Conservation (phyloP, 2,888 invertebrate species). For the Drepanosiphum platanoidis region DNA sequence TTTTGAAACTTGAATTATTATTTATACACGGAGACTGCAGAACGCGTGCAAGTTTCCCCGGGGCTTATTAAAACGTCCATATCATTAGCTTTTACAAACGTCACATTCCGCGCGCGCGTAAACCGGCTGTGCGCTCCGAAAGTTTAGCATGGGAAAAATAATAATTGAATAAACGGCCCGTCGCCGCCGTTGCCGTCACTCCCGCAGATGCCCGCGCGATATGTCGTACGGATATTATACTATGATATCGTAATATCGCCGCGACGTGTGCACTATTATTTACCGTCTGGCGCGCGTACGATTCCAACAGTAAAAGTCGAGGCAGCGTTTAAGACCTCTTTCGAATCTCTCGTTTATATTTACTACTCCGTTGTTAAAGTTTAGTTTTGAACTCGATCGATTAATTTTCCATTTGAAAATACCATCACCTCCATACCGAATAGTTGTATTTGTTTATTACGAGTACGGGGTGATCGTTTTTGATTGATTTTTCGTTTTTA, state of each 20-base stretch:
- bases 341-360: too few relatives aligned
- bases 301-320: too few relatives aligned
- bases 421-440: too few relatives aligned
- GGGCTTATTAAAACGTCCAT: constrained; percentile 59
- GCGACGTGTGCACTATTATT: too few relatives aligned
- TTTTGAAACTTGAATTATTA: constrained; percentile 60
- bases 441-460: too few relatives aligned
- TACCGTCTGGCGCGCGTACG: too few relatives aligned
- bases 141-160: constrained; percentile 34
- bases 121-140: constrained; percentile 32
- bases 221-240: not conserved
- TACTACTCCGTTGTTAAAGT: too few relatives aligned
- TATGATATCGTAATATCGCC: not conserved
- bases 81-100: constrained; percentile 53
- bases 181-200: not conserved
- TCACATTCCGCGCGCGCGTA: constrained; percentile 28
- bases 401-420: too few relatives aligned
- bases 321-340: too few relatives aligned
- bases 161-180: constrained; percentile 40
- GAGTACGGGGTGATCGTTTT: too few relatives aligned
- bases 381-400: too few relatives aligned
- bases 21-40: constrained; percentile 36
- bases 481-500: too few relatives aligned
- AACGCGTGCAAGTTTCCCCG: constrained; percentile 35
- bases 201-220: constrained; percentile 32